phyloP scores from a whole-genome alignment of 2,888 invertebrate genomes.

The Euclidia mi region DNA sequence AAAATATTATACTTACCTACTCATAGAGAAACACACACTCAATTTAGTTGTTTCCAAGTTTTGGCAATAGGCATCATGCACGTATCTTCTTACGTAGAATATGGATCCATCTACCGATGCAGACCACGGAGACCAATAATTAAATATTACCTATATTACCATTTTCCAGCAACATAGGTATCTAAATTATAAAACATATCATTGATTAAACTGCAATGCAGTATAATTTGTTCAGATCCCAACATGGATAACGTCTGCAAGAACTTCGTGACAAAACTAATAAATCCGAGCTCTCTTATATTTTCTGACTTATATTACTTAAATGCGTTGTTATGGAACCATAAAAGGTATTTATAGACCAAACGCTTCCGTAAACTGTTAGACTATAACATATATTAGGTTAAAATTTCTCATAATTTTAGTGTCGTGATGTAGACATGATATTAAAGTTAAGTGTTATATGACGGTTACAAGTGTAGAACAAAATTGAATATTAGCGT shows the following conservation, averaged over 20 bases:
- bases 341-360: conserved; percentile 45
- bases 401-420: conserved; percentile 3
- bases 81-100: too few species aligned
- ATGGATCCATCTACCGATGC: too few species aligned
- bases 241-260: conserved; percentile 43
- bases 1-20: too few species aligned
- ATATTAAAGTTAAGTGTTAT: too few species aligned
- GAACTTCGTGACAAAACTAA: conserved; percentile 61
- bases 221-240: conserved; percentile 54
- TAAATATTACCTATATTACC: conserved; percentile 1
- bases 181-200: conserved; percentile 5
- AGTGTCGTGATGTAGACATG: neutral
- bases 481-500: too few species aligned
- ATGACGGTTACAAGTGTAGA: too few species aligned
- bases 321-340: conserved; percentile 35
- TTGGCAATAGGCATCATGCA: too few species aligned
- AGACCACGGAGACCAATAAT: neutral
- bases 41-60: too few species aligned
- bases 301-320: conserved; percentile 44
- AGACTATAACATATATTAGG: conserved; percentile 18
- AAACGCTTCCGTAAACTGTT: conserved; percentile 34
- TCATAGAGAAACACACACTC: too few species aligned
- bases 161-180: neutral
- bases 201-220: conserved; percentile 55
- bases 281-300: conserved; percentile 50